A percentile compares a stretch with the other conserved stretches of the same genome.
phyloP scores from a whole-genome alignment of 2,888 invertebrate species.

The Stictocephala bisonia region DNA sequence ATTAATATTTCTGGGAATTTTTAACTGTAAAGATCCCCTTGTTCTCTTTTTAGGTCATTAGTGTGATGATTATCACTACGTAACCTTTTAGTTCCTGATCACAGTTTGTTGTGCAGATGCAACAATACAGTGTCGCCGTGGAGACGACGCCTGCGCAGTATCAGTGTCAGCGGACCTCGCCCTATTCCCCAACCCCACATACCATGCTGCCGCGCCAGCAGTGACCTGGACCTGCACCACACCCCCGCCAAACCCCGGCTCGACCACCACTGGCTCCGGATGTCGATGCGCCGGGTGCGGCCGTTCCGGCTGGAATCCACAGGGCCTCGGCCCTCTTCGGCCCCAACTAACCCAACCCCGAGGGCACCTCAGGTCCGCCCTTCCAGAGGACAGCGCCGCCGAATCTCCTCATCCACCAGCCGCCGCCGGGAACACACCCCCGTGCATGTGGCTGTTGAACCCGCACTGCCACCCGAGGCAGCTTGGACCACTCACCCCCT shows the following conservation, averaged over 20 bases:
- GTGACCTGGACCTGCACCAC: conserved; percentile 4
- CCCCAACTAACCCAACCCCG: conserved; percentile 64
- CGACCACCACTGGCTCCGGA: conserved; percentile 67
- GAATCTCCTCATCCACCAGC: conserved; percentile 30
- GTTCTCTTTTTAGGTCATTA: too few species aligned
- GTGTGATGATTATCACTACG: too few species aligned
- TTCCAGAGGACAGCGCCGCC: conserved; percentile 19
- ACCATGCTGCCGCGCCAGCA: conserved; percentile 36
- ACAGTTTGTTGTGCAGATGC: too few species aligned
- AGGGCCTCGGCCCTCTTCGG: conserved; percentile 56
- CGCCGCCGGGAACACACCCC: conserved; percentile 26
- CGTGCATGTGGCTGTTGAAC: neutral
- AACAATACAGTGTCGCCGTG: conserved; percentile 41
- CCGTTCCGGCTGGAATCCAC: conserved; percentile 66
- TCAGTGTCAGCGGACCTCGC: neutral
- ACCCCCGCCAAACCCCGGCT: conserved; percentile 55
- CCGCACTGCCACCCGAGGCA: neutral
- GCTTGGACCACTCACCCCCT: conserved; percentile 19
- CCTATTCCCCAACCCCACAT: neutral
- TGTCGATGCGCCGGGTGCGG: conserved; percentile 69
- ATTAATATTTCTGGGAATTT: too few species aligned
- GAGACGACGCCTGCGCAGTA: conserved; percentile 42
- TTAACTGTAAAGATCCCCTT: too few species aligned
- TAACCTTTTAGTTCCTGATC: too few species aligned
- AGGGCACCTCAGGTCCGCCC: neutral